Percentiles rank a stretch among this genome's conserved stretches.
These are phyloP conservation scores for Aphrophora alni DNA, from an alignment of 2,888 invertebrate genomes.

Conservation along the genomic window DNA sequence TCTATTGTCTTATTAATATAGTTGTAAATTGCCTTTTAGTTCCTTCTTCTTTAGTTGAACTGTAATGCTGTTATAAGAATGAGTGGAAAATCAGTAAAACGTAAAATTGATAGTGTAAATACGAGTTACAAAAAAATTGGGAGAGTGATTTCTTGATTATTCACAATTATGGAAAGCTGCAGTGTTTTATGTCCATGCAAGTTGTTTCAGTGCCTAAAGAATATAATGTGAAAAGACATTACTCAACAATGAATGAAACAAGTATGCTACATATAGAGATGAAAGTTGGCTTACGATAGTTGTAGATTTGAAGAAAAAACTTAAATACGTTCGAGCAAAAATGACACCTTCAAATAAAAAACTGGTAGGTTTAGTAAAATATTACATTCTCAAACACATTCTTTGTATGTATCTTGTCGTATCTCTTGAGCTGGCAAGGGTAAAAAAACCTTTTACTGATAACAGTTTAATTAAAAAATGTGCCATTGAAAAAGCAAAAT, in stretches of 20 bases:
- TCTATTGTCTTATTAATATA: no score
- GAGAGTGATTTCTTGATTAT: constrained; percentile 18
- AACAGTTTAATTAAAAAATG: background rate
- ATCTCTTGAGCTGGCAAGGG: constrained; percentile 37
- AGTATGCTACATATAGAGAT: constrained; percentile 30
- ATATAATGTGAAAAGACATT: constrained; percentile 26
- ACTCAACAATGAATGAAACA: constrained; percentile 33
- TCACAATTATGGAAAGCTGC: constrained; percentile 27
- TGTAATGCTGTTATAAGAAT: no score
- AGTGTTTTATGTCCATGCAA: constrained; percentile 27
- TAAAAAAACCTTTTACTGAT: constrained; percentile 43
- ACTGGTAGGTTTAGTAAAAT: no score
- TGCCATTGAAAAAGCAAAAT: constrained; percentile 12
- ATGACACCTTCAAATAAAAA: no score
- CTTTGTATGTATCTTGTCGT: background rate
- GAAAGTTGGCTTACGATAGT: background rate
- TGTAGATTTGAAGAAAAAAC: constrained; percentile 32
- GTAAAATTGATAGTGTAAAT: constrained; percentile 4
- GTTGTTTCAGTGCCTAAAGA: constrained; percentile 15
- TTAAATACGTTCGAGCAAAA: constrained; percentile 26
- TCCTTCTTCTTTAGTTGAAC: no score
- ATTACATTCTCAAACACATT: background rate
- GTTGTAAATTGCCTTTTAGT: no score
- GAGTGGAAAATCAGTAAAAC: no score
- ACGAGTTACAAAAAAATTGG: constrained; percentile 26